Conservation (phyloP, 2,888 invertebrate species). For the Odontocolon sp. region DNA sequence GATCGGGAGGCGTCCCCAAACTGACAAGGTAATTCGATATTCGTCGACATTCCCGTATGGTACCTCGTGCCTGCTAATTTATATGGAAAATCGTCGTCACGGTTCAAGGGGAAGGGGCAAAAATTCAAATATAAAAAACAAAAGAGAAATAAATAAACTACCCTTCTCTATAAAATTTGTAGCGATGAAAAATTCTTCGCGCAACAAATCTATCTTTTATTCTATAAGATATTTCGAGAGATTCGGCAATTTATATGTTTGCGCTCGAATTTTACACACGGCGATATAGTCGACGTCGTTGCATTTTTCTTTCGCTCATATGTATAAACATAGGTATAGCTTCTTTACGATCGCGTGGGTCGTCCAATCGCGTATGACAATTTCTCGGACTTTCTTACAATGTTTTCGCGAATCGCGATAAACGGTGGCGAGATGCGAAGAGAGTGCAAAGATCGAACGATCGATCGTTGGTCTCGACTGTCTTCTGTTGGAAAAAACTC, state of each 20-base stretch:
- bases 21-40: conserved; percentile 58
- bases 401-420: conserved; percentile 15
- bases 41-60: not conserved
- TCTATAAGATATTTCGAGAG: not conserved
- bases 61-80: not conserved
- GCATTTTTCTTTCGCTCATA: conserved; percentile 18
- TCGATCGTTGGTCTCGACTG: conserved; percentile 47
- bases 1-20: conserved; percentile 45
- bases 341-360: conserved; percentile 33
- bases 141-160: not conserved
- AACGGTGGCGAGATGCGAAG: conserved; percentile 16
- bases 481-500: conserved; percentile 12
- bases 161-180: not conserved
- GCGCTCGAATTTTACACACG: conserved; percentile 38
- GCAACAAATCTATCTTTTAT: conserved; percentile 15
- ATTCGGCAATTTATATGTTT: conserved; percentile 18
- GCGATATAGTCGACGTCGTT: not conserved
- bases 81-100: not conserved
- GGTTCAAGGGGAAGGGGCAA: not conserved
- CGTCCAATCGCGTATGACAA: conserved; percentile 41
- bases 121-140: not conserved
- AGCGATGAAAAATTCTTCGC: conserved; percentile 11
- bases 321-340: not conserved
- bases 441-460: conserved; percentile 47
- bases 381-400: too few species aligned